A percentile compares a stretch with the other conserved stretches of the same genome.
phyloP scores from a whole-genome alignment of 2,113 vertebrate genomes.

The Furnarius figulus region DNA sequence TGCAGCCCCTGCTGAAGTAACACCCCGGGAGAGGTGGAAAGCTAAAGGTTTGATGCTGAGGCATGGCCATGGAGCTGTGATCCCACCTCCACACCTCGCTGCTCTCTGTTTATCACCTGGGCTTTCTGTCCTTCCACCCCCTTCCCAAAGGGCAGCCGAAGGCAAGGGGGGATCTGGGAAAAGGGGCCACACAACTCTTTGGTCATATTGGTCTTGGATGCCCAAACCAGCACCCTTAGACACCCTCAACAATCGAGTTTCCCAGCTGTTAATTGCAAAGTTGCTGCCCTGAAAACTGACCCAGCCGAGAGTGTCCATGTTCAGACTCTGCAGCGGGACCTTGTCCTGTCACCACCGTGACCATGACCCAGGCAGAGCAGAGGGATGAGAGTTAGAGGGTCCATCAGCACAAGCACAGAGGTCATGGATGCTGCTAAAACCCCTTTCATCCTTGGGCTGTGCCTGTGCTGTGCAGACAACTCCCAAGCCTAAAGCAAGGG shows the following conservation, averaged over 20 bases:
- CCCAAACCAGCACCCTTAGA: not conserved
- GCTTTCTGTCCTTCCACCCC: not conserved
- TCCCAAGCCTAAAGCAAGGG: accelerated
- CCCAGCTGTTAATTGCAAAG: not conserved
- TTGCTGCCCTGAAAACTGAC: not conserved
- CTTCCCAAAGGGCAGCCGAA: not conserved
- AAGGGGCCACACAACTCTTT: not conserved
- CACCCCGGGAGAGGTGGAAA: not conserved
- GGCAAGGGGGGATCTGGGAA: not conserved
- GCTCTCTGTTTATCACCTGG: not conserved
- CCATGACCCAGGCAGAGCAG: accelerated
- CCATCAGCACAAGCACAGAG: not conserved
- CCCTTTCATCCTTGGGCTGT: not conserved
- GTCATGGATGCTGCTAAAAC: not conserved
- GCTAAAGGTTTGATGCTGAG: not conserved
- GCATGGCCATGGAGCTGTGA: accelerated
- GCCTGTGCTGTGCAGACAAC: not conserved
- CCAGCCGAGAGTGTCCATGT: not conserved
- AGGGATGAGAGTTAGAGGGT: not conserved
- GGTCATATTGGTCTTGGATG: not conserved
- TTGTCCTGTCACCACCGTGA: not conserved
- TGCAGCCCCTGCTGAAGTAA: not conserved
- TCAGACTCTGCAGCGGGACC: not conserved
- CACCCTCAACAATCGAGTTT: not conserved
- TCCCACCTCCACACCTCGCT: not conserved